These are phyloP conservation scores for Heliconius erato DNA, from an alignment of 2,888 invertebrate genomes.

Conservation along the genomic window DNA sequence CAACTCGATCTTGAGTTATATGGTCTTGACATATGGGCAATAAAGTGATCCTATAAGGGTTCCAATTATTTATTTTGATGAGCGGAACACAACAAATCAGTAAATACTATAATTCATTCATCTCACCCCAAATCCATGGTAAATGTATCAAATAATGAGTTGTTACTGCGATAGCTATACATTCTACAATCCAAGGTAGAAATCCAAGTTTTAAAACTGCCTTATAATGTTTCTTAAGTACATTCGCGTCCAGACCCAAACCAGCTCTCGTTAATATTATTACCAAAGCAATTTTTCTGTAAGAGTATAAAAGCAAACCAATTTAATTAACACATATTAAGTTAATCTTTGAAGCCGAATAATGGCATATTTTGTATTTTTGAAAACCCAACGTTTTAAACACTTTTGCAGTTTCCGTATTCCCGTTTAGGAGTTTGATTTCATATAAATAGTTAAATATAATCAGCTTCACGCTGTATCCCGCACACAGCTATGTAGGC, in stretches of 20 bases:
- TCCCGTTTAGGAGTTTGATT: too few species aligned
- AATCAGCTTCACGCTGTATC: too few species aligned
- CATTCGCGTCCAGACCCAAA: slow-evolving; percentile 91
- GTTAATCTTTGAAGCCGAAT: neutral
- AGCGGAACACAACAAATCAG: too few species aligned
- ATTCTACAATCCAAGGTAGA: slow-evolving; percentile 91
- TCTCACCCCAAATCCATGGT: slow-evolving; percentile 91
- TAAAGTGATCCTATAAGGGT: too few species aligned
- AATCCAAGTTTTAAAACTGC: slow-evolving; percentile 91
- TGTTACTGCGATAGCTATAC: slow-evolving; percentile 86
- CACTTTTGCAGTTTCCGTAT: too few species aligned
- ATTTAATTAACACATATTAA: neutral
- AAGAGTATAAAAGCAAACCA: neutral
- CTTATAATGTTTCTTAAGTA: slow-evolving; percentile 89
- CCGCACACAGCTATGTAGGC: too few species aligned
- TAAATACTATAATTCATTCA: neutral
- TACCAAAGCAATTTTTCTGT: slow-evolving; percentile 92
- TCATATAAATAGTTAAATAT: too few species aligned
- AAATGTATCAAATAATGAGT: slow-evolving; percentile 89
- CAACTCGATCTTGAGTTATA: too few species aligned
- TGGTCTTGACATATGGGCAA: too few species aligned
- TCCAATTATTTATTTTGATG: too few species aligned
- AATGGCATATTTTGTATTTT: neutral
- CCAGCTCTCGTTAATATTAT: slow-evolving; percentile 94
- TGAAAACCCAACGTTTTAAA: too few species aligned